Percentiles rank a stretch among this genome's conserved stretches.
These are phyloP conservation scores for Tuberolachnus salignus DNA, from an alignment of 2,888 invertebrate species.

Conservation along the genomic window DNA sequence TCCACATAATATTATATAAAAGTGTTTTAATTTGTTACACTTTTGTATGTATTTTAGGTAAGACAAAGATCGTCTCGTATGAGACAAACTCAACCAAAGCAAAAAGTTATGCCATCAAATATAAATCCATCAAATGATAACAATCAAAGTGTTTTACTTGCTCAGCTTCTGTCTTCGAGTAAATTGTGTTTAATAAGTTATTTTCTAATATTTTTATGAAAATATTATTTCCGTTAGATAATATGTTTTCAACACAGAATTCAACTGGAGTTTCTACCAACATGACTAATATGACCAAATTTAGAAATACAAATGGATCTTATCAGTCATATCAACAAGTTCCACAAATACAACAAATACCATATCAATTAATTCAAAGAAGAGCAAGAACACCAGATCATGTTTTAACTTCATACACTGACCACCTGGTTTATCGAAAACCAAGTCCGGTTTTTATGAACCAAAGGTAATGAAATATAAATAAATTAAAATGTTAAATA, in stretches of 20 bases:
- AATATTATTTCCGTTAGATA: constrained; percentile 12
- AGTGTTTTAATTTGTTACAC: no score
- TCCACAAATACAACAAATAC: constrained; percentile 39
- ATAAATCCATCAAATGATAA: constrained; percentile 49
- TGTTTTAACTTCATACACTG: constrained; percentile 57
- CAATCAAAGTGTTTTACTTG: constrained; percentile 55
- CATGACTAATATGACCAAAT: constrained; percentile 40
- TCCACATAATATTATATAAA: background rate
- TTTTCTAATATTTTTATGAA: background rate
- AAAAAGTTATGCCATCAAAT: constrained; percentile 40
- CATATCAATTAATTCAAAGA: constrained; percentile 54
- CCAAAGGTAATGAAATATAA: constrained; percentile 56
- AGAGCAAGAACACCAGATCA: constrained; percentile 58
- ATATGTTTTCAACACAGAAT: constrained; percentile 42
- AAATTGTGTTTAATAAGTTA: background rate
- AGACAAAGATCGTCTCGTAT: constrained; percentile 30
- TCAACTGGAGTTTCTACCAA: constrained; percentile 21
- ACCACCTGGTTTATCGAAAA: constrained; percentile 58
- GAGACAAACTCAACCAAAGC: constrained; percentile 38
- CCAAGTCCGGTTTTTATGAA: constrained; percentile 57
- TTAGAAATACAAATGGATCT: constrained; percentile 44
- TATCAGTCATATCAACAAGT: constrained; percentile 48
- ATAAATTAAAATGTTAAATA: background rate
- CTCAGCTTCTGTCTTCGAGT: constrained; percentile 57
- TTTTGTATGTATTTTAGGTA: constrained; percentile 14